phyloP scores from a whole-genome alignment of 2,888 invertebrate species.

The Melitaea athalia region DNA sequence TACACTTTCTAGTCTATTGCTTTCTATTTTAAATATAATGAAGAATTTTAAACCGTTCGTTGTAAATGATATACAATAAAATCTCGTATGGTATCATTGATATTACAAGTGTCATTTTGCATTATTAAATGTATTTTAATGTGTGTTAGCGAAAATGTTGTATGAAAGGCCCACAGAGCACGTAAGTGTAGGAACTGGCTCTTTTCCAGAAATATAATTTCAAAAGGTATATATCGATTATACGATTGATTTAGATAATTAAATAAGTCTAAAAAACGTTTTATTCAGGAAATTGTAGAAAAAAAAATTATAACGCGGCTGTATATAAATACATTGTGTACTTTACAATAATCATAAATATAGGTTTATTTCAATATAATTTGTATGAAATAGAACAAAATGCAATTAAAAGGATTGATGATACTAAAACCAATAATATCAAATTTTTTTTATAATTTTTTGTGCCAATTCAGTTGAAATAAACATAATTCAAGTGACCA shows the following conservation, averaged over 20 bases:
- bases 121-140: background rate
- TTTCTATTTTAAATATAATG: conserved; percentile 16
- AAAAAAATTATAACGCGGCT: no score
- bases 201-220: no score
- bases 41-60: background rate
- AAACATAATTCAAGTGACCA: background rate
- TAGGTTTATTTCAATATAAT: background rate
- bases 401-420: no score
- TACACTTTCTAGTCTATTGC: conserved; percentile 19
- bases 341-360: no score
- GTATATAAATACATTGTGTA: no score
- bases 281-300: no score
- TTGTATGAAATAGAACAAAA: background rate
- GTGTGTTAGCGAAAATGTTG: conserved; percentile 1
- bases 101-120: background rate
- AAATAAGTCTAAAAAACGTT: no score
- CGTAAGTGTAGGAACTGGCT: no score
- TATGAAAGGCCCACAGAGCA: background rate
- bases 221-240: no score
- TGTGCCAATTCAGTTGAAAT: background rate
- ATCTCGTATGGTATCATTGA: background rate
- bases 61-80: background rate
- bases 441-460: no score
- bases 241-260: no score
- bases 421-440: no score